A percentile compares a stretch with the other conserved stretches of the same genome.
These are phyloP conservation scores for Pogoniulus pusillus DNA, from an alignment of 2,797 vertebrate genomes.

Conservation along the genomic window DNA sequence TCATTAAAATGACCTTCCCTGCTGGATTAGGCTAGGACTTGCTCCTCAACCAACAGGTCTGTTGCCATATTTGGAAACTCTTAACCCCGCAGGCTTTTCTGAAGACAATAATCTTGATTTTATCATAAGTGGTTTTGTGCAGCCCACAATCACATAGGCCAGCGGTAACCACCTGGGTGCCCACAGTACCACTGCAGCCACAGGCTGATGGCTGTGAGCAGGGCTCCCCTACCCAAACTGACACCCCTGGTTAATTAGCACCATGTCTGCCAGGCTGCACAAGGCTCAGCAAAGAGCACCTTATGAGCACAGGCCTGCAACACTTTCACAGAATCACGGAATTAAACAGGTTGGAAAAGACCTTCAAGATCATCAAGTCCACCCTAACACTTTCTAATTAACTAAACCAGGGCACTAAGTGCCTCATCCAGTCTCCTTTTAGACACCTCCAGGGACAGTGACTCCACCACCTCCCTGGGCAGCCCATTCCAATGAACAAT, in stretches of 20 bases:
- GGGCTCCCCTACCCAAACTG: background rate
- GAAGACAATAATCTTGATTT: constrained; percentile 35
- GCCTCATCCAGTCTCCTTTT: too few species aligned
- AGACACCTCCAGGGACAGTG: too few species aligned
- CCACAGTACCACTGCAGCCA: background rate
- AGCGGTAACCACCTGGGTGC: background rate
- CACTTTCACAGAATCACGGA: background rate
- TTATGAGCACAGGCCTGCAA: background rate
- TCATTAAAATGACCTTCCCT: constrained; percentile 55
- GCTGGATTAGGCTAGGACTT: constrained; percentile 49
- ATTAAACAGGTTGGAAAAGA: too few species aligned
- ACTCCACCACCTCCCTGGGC: too few species aligned
- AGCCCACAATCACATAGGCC: background rate
- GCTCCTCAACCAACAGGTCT: constrained; percentile 61
- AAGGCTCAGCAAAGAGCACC: background rate
- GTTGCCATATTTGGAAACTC: constrained; percentile 31
- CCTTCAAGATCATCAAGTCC: too few species aligned
- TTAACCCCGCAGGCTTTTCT: constrained; percentile 43
- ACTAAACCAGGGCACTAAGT: too few species aligned
- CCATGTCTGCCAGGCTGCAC: background rate
- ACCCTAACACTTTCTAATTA: too few species aligned
- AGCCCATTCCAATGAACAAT: too few species aligned
- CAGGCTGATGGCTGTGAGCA: rapidly evolving
- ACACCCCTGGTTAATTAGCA: rapidly evolving
- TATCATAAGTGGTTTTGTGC: background rate